Conservation (phyloP, 2,888 invertebrate genomes). For the Agrotis segetum region DNA sequence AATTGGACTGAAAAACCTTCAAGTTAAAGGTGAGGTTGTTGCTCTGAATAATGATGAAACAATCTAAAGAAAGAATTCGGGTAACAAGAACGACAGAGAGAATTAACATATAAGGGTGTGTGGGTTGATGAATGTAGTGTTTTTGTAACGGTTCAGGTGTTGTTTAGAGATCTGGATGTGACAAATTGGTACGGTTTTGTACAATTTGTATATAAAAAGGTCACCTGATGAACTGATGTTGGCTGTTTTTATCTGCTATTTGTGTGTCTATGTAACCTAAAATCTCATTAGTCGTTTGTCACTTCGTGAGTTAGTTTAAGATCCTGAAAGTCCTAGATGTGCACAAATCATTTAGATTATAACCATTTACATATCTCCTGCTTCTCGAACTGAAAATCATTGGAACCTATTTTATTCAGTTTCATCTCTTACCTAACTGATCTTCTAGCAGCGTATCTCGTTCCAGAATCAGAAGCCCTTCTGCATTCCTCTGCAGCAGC, state of each 20-base stretch:
- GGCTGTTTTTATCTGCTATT: background rate
- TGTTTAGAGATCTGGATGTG: background rate
- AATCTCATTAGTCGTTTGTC: background rate
- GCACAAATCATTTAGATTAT: too few relatives aligned
- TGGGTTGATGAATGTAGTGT: background rate
- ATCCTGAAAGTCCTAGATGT: background rate
- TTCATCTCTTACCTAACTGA: constrained; percentile 80
- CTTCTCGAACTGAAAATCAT: background rate
- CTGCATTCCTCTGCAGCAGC: constrained; percentile 74
- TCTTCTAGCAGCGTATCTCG: constrained; percentile 78
- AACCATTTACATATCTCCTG: background rate
- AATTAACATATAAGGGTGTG: background rate
- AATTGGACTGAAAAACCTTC: background rate
- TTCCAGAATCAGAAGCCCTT: constrained; percentile 82
- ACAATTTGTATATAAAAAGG: background rate
- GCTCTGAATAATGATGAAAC: background rate
- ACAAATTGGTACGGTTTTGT: background rate
- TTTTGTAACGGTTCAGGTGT: background rate
- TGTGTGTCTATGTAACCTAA: background rate
- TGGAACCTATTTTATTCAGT: background rate
- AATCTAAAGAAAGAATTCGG: background rate
- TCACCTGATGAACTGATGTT: constrained; percentile 20
- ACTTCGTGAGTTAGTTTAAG: background rate
- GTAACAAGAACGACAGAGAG: background rate
- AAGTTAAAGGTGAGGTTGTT: background rate